Evolutionary conservation across 2,888 invertebrate species (phyloP).

Genomic region (Drosophila stalkeri): DNA sequence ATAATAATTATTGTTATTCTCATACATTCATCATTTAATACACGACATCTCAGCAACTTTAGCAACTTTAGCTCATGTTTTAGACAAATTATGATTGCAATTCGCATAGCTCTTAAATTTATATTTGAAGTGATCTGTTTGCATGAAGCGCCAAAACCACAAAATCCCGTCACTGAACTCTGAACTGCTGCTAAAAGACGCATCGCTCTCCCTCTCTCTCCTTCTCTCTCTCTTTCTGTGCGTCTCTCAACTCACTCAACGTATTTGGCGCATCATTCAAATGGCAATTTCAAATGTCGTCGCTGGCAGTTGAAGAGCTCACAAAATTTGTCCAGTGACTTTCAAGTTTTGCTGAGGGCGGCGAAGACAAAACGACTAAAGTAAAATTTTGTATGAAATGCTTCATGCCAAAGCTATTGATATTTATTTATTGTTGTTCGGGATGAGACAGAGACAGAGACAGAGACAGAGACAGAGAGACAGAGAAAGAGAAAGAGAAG

Average conservation of each 20-base stretch:
- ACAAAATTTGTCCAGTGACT: slow-evolving; percentile 62
- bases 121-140: slow-evolving; percentile 8
- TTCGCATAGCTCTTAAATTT: background rate
- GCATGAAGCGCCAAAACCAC: background rate
- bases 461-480: slow-evolving; percentile 6
- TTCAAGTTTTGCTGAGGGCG: slow-evolving; percentile 44
- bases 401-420: slow-evolving; percentile 44
- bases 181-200: slow-evolving; percentile 14
- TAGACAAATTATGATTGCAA: background rate
- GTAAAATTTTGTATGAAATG: slow-evolving; percentile 34
- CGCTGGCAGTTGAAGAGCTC: slow-evolving; percentile 51
- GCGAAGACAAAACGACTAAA: slow-evolving; percentile 40
- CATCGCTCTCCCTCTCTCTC: background rate
- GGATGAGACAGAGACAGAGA: background rate
- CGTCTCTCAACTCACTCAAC: background rate
- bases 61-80: too few relatives aligned
- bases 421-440: slow-evolving; percentile 45
- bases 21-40: background rate
- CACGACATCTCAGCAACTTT: too few relatives aligned
- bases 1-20: background rate
- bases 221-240: background rate
- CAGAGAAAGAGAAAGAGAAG: background rate
- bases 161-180: slow-evolving; percentile 9
- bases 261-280: slow-evolving; percentile 43
- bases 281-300: slow-evolving; percentile 58